Evolutionary conservation across 2,888 invertebrate species (phyloP), one percentile per base, ranked within the genome.

Genomic region (Gymnocheta viridis): DNA sequence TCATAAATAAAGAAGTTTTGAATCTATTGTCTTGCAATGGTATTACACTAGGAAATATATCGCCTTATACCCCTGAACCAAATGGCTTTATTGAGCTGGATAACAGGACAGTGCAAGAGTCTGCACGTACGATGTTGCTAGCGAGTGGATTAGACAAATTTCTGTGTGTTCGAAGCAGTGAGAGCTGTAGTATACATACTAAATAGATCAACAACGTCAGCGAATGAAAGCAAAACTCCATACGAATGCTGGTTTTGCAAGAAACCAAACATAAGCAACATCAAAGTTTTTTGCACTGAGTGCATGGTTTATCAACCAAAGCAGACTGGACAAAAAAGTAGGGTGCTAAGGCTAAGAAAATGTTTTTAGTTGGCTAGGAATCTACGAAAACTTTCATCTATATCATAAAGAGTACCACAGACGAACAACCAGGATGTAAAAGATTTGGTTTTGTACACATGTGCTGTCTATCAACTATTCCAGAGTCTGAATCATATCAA

Each of bases 151-250:
- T 88, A 3, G 19, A 60, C 5, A 86, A 87, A 66, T 83, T 79
- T n/a, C 74, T 90, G 5, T 91, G 90, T n/a, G 91, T 89, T 90
- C 12, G 91, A 91, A 85, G 91, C 91, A 0, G 88, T 90, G 0
- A 86, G 87, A n/a, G 88, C n/a, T n/a, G n/a, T n/a, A n/a, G n/a
- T n/a, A n/a, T n/a, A n/a, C n/a, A n/a, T n/a, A n/a, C n/a, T n/a
- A 7, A 91, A 91, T 67, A 82, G 90, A 62, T 54, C 80, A 12
- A 47, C 73, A n/a, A 6, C 54, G 4, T 12, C 7, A 77, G 4
- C 44, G 62, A 62, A 62, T 54, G 1, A 4, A 10, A n/a, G 35
- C 19, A 66, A 56, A 69, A 73, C 78, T 17, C 78, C 82, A 35
- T 85, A 35, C 49, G 82, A 82, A 66, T 19, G 29, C 17, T 85